Evolutionary conservation across 2,797 vertebrate species (phyloP), one percentile per base, ranked within the genome.

Genomic region (Cheirogaleus major): DNA sequence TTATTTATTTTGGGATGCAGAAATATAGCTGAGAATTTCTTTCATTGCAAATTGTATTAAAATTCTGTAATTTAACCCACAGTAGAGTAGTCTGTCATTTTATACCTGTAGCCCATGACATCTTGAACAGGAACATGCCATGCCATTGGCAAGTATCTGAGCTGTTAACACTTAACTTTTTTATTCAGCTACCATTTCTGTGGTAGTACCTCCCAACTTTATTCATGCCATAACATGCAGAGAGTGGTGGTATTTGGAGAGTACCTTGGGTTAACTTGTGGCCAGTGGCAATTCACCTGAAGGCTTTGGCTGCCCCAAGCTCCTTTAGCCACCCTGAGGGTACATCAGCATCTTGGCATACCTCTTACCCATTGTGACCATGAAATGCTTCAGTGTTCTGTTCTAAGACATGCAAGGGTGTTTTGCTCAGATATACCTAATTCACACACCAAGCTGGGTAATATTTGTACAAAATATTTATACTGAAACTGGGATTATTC

Each of bases 1-100:
- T 84, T 63, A 86, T 7, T 91, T 83, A 78, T 95, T 96, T 93
- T 83, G 38, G 55, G 84, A 83, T n/a, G 45, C 38, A 78, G n/a
- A 88, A 84, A 89, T 91, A 75, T 85, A 89, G 17, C 12, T n/a
- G 7, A 45, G 17, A 72, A 57, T 80, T 80, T 91, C 15, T 78
- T 89, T 45, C 22, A 69, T 91, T 93, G 57, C 30, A 27, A 87
- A n/a, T 38, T 73, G 1, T 80, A 57, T 67, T 93, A 30, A 83
- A 75, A 57, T 97, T 89, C 17, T 89, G 0, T 95, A 48, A 83
- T 57, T 91, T 83, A 95, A 65, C 14, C n/a, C 20, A 45, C 45
- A 83, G 22, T 14, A 78, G 81, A 35, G 52, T 43, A 80, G 43
- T 87, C 69, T 76, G 23, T 86, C 3, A 5, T 89, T 93, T 67